A percentile compares a stretch with the other conserved stretches of the same genome.
Evolutionary conservation across 2,113 vertebrate genomes (phyloP).

Genomic region (Jacana jacana): DNA sequence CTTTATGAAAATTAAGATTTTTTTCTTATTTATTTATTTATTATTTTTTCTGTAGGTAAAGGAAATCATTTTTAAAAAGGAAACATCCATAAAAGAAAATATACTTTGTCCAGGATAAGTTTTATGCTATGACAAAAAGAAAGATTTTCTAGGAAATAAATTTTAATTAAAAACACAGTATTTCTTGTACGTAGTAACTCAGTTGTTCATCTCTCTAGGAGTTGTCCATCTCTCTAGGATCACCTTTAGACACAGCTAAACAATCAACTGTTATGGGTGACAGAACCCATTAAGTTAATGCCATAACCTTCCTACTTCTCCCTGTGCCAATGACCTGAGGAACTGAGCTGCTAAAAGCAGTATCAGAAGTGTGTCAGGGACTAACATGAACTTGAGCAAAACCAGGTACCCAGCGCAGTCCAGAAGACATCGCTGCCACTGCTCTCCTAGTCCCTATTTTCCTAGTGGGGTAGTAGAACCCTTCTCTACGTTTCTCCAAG

Average conservation of each 20-base stretch:
- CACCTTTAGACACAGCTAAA: neutral
- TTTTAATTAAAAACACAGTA: accelerated
- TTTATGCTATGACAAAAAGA: neutral
- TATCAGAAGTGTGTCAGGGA: no score
- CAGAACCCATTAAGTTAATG: neutral
- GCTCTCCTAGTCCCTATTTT: accelerated
- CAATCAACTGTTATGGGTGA: accelerated
- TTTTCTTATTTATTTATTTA: neutral
- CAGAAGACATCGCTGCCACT: neutral
- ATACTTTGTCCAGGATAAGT: neutral
- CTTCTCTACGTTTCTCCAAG: neutral
- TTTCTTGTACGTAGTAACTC: neutral
- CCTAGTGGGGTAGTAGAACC: neutral
- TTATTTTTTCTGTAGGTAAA: neutral
- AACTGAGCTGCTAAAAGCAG: neutral
- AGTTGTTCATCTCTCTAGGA: neutral
- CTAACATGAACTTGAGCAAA: neutral
- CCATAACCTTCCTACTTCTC: neutral
- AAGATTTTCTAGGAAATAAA: neutral
- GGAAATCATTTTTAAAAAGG: neutral
- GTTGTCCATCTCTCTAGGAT: neutral
- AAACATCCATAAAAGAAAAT: neutral
- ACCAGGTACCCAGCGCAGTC: neutral
- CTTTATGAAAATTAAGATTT: neutral
- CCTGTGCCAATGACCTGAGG: neutral